Percentiles rank a stretch among this genome's conserved stretches.
phyloP scores from a whole-genome alignment of 2,797 vertebrate species.

The Characodon lateralis region DNA sequence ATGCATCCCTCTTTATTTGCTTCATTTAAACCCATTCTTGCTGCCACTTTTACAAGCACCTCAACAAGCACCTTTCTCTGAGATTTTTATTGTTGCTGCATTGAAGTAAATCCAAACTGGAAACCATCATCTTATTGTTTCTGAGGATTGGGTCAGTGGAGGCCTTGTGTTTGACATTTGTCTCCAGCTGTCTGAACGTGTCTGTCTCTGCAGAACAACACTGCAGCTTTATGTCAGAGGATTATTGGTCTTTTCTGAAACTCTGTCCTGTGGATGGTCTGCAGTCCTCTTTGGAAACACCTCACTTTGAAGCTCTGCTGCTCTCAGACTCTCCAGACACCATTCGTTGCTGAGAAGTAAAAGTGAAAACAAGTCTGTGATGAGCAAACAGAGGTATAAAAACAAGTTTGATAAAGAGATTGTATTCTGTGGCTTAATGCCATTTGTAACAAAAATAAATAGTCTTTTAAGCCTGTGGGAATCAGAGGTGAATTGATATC shows the following conservation, averaged over 20 bases:
- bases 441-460: slow-evolving; percentile 5
- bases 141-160: not conserved
- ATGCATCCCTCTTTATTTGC: not conserved
- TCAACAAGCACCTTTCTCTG: not conserved
- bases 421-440: slow-evolving; percentile 9
- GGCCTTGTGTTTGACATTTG: slow-evolving; percentile 8
- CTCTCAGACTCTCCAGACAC: not conserved
- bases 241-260: not conserved
- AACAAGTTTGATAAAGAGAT: slow-evolving; percentile 1
- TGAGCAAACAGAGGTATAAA: not conserved
- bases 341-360: not conserved
- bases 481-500: slow-evolving; percentile 14
- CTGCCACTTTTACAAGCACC: not conserved
- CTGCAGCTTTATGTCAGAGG: slow-evolving; percentile 17
- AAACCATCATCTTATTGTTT: not conserved
- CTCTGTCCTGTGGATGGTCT: not conserved
- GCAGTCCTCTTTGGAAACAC: slow-evolving; percentile 9
- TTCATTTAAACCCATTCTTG: slow-evolving; percentile 3
- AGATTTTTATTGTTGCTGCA: not conserved
- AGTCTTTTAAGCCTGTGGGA: slow-evolving; percentile 1
- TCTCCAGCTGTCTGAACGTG: not conserved
- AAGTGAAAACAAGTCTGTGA: not conserved
- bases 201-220: slow-evolving; percentile 23
- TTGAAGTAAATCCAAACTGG: not conserved
- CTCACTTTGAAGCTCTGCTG: not conserved